Conservation (phyloP, 2,797 vertebrate genomes). For the Pseudochirops cupreus region DNA sequence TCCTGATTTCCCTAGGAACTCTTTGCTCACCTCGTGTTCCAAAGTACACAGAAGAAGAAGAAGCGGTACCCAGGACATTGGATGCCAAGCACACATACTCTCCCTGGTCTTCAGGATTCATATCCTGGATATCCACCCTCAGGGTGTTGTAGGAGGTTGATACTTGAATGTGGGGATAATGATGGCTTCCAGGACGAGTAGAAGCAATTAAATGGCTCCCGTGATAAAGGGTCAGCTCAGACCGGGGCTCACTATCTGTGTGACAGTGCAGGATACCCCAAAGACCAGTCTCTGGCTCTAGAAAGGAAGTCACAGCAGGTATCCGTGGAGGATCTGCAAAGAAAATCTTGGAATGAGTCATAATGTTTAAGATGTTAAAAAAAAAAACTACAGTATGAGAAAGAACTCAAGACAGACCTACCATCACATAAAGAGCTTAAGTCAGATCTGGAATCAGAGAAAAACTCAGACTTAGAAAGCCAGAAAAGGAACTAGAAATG, state of each 20-base stretch:
- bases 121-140: constrained; percentile 71
- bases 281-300: constrained; percentile 78
- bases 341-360: rapidly evolving
- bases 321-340: constrained; percentile 77
- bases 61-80: constrained; percentile 80
- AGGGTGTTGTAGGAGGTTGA: constrained; percentile 78
- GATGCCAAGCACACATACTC: constrained; percentile 79
- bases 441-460: not conserved
- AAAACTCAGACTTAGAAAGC: not conserved
- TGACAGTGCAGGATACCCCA: constrained; percentile 81
- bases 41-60: constrained; percentile 71
- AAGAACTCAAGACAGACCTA: not conserved
- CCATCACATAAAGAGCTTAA: not conserved
- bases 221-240: constrained; percentile 76
- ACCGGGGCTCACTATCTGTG: constrained; percentile 79
- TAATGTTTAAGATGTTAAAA: not conserved
- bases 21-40: constrained; percentile 75
- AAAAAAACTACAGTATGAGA: not conserved
- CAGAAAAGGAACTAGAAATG: not conserved
- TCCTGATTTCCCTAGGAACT: rapidly evolving
- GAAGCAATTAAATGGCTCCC: constrained; percentile 75
- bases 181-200: not conserved
- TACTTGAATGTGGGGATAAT: not conserved
- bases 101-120: constrained; percentile 70
- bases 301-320: constrained; percentile 78